Evolutionary conservation across 2,113 vertebrate genomes (phyloP), one percentile per base, ranked within the genome.

Genomic region (Sylvilagus bachmani): DNA sequence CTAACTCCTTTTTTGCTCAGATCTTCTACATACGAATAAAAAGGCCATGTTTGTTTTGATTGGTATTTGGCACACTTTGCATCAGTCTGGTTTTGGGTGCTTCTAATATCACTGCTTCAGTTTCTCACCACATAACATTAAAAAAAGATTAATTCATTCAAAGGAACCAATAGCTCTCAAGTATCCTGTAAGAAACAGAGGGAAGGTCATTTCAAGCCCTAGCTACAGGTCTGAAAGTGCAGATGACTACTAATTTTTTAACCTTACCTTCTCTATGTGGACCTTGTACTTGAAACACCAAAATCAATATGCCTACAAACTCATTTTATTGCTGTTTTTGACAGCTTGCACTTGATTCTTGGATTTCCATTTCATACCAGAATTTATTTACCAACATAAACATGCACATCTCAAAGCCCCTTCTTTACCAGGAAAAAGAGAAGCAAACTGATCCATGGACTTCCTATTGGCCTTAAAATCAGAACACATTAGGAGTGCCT

Each of bases 401-500:
- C 79, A 95, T 87, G 96, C 97, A 98, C 96, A 84, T 97, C 95
- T 97, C 86, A 81, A 73, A 95, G 93, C 96, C 83, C 73, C 89
- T 95, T 74, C 84, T 98, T 96, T 79, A 87, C 73, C 90, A 91
- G 95, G 92, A 96, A 96, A 97, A 96, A 97, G 96, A 97, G 49
- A 93, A 97, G 95, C 95, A 93, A 96, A 96, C 95, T 91, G 97
- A 98, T 98, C 97, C 97, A 97, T 97, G 98, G 95, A 92, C 96
- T 97, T 98, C 77, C 94, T 87, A 97, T 97, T 97, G 98, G 97
- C 91, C 97, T 98, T 96, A 97, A 98, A 98, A 98, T 97, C 73
- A 98, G 94, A 97, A 97, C 98, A 96, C 96, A 97, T 98, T 95
- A 97, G 97, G 98, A 98, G 98, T 96, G 95, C 96, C 93, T 97